A percentile compares a stretch with the other conserved stretches of the same genome.
phyloP scores from a whole-genome alignment of 2,888 invertebrate genomes.

The Cryptus armator region DNA sequence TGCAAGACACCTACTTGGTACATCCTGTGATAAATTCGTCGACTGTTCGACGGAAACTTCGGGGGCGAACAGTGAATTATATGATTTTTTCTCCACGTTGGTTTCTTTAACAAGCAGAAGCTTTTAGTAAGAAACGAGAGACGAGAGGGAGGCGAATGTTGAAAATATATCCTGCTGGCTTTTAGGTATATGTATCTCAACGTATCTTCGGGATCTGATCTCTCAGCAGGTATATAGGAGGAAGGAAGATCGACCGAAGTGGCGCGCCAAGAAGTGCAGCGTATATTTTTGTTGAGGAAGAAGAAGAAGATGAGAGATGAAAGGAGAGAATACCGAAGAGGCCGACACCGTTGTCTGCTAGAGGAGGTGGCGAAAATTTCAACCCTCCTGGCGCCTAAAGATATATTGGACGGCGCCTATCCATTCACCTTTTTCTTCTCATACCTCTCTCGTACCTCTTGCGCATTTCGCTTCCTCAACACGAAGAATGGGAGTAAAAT shows the following conservation, averaged over 20 bases:
- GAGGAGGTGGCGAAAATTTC: conserved; percentile 81
- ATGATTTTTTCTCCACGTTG: conserved; percentile 62
- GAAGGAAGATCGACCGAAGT: conserved; percentile 31
- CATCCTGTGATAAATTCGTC: conserved; percentile 25
- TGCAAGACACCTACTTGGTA: conserved; percentile 3
- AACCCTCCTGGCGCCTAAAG: conserved; percentile 80
- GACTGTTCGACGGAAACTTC: conserved; percentile 18
- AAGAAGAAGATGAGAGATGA: conserved; percentile 17
- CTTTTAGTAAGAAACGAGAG: conserved; percentile 71
- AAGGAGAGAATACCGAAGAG: conserved; percentile 1
- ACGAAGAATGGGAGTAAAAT: neutral
- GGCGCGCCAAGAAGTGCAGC: conserved; percentile 61
- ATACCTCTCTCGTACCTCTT: conserved; percentile 13
- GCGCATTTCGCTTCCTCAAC: conserved; percentile 11
- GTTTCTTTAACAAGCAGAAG: conserved; percentile 76
- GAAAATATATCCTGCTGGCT: conserved; percentile 60
- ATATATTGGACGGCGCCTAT: conserved; percentile 79
- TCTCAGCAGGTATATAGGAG: conserved; percentile 71
- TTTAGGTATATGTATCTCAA: conserved; percentile 68
- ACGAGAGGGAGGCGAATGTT: conserved; percentile 45
- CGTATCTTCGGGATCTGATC: conserved; percentile 79
- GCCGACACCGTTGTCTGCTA: conserved; percentile 64
- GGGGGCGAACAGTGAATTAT: conserved; percentile 58
- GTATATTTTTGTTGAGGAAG: conserved; percentile 67
- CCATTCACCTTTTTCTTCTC: conserved; percentile 60